Percentiles rank a stretch among this genome's conserved stretches.
Conservation (phyloP, 2,888 invertebrate genomes). For the Tachina lurida region DNA sequence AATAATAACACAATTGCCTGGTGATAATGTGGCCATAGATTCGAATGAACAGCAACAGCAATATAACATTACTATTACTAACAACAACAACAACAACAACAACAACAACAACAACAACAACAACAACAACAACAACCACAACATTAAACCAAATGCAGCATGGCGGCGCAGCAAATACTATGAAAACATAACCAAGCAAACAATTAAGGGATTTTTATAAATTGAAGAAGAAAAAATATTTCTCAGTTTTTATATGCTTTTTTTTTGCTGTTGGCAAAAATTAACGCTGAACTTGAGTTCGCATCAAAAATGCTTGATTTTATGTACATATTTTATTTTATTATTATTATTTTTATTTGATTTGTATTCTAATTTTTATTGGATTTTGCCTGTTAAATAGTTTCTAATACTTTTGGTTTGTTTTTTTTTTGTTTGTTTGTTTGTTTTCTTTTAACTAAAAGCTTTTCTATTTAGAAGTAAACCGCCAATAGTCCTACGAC, state of each 20-base stretch:
- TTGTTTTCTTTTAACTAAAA: conserved; percentile 7
- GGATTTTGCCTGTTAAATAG: conserved; percentile 5
- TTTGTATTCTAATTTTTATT: conserved; percentile 3
- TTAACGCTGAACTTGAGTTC: conserved; percentile 50
- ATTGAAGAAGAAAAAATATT: not conserved
- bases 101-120: conserved; percentile 64
- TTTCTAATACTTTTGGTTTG: conserved; percentile 15
- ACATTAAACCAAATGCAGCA: conserved; percentile 78
- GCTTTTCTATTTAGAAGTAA: conserved; percentile 4
- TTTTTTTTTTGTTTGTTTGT: too few relatives aligned
- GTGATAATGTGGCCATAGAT: conserved; percentile 27
- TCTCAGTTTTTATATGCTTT: not conserved
- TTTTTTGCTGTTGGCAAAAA: conserved; percentile 15
- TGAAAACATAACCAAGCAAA: conserved; percentile 84
- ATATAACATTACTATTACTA: conserved; percentile 59
- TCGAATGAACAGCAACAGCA: conserved; percentile 39
- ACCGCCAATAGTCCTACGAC: not conserved
- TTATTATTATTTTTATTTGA: conserved; percentile 20
- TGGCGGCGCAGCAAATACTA: conserved; percentile 84
- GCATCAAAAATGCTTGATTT: conserved; percentile 43
- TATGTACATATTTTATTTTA: conserved; percentile 23
- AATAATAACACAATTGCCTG: conserved; percentile 50
- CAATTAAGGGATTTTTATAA: conserved; percentile 85
- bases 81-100: conserved; percentile 70
- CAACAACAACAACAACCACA: conserved; percentile 71